Conservation (phyloP, 2,888 invertebrate genomes). For the Apamea anceps region DNA sequence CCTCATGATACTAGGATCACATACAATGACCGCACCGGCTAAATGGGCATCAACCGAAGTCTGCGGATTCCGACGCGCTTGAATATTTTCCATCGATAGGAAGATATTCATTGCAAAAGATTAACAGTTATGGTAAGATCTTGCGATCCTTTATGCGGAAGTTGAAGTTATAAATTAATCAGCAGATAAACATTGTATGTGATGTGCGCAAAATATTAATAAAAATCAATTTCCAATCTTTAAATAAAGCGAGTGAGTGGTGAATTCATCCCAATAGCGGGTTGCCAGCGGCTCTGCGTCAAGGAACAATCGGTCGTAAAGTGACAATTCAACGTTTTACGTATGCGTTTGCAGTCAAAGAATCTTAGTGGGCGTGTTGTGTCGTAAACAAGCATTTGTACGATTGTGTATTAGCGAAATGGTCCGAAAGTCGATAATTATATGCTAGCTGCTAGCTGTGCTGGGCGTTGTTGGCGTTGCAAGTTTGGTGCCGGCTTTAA, state of each 20-base stretch:
- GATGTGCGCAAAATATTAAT: slow-evolving; percentile 28
- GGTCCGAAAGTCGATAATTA: slow-evolving; percentile 77
- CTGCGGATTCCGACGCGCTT: slow-evolving; percentile 77
- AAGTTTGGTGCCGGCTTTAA: slow-evolving; percentile 76
- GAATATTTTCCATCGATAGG: slow-evolving; percentile 77
- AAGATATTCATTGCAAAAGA: slow-evolving; percentile 75
- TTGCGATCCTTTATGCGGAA: slow-evolving; percentile 68
- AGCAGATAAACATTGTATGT: slow-evolving; percentile 33
- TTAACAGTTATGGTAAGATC: slow-evolving; percentile 79
- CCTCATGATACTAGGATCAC: slow-evolving; percentile 83
- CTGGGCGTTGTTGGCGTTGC: slow-evolving; percentile 67
- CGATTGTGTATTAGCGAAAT: slow-evolving; percentile 74
- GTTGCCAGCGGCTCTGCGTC: slow-evolving; percentile 60
- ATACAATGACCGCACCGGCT: slow-evolving; percentile 83
- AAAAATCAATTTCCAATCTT: slow-evolving; percentile 48
- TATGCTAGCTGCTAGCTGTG: slow-evolving; percentile 67
- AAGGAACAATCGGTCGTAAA: slow-evolving; percentile 79
- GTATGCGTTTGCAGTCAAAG: slow-evolving; percentile 62
- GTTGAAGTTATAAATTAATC: slow-evolving; percentile 52
- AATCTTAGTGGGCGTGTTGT: slow-evolving; percentile 68
- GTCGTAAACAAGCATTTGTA: slow-evolving; percentile 74
- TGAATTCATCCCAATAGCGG: slow-evolving; percentile 73
- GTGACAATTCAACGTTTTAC: slow-evolving; percentile 74
- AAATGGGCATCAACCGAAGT: slow-evolving; percentile 83
- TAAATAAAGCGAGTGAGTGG: slow-evolving; percentile 61